Base-by-base conservation (phyloP, 1,140 invertebrate genomes). In the Dendrolimus kikuchii region DNA sequence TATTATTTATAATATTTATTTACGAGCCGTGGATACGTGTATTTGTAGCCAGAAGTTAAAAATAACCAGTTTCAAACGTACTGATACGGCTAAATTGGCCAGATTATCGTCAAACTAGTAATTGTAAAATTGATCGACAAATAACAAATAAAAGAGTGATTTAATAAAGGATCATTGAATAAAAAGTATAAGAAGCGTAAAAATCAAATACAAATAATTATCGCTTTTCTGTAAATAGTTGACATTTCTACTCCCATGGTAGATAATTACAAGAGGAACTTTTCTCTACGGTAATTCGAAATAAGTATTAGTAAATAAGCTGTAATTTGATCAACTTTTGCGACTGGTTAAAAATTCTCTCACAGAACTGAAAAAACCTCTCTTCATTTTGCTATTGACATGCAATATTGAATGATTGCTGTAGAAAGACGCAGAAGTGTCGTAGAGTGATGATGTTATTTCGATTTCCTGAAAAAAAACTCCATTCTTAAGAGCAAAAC, bases 361-460 rank as follows among this genome's bases (percentile, higher is more conserved):
- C 0, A 85, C 67, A 0, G 79, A 81, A 49, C 60, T 77, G 23
- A 85, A 67, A 40, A 85, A 78, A 1, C 79, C 69, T 47, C 67
- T 43, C 54, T 77, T 79, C 37, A 69, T 74, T 60, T 71, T 80
- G 23, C 42, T 63, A 45, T 58, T 72, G 6, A 69, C 42, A 9
- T 73, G 71, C 5, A 62, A 41, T 23, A 79, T 59, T 0, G 67
- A 68, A 53, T 85, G 81, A 40, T 75, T 75, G 36, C 62, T 81
- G 53, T 77, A 82, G 62, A 81, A 85, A 0, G 81, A 85, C 5
- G 65, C 74, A 6, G 79, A 75, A 2, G 81, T 82, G 39, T 80
- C 79, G 52, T 77, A 82, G 5, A 85, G 55, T 2, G 77, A 77
- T 2, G 81, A 85, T 23, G 59, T 67, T 51, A 85, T 64, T 59